Evolutionary conservation across 2,113 vertebrate species (phyloP).

Genomic region (Oostethus manadensis): DNA sequence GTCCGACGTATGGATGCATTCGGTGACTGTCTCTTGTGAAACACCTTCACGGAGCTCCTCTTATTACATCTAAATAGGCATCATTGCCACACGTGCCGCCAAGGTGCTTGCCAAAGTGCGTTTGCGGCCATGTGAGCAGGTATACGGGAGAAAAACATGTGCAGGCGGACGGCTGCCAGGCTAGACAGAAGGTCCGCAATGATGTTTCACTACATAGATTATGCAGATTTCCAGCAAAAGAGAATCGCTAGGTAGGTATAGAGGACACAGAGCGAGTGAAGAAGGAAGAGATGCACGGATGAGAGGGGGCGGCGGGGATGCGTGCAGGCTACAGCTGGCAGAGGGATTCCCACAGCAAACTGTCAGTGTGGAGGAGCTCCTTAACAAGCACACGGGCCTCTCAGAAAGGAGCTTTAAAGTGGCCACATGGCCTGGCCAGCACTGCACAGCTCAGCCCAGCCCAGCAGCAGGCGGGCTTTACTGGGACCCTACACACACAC

Average conservation of each 20-base stretch:
- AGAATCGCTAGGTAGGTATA: slow-evolving; percentile 6
- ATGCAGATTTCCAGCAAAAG: slow-evolving; percentile 63
- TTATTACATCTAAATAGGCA: slow-evolving; percentile 33
- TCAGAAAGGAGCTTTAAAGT: slow-evolving; percentile 80
- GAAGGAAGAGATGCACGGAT: slow-evolving; percentile 30
- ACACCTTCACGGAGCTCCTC: not conserved
- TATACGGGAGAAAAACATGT: slow-evolving; percentile 70
- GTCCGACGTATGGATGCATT: too few relatives aligned
- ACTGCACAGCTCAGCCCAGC: slow-evolving; percentile 61
- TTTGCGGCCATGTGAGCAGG: slow-evolving; percentile 65
- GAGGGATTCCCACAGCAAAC: slow-evolving; percentile 76
- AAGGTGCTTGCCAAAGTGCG: slow-evolving; percentile 56
- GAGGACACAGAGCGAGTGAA: slow-evolving; percentile 10
- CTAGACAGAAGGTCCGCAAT: slow-evolving; percentile 69
- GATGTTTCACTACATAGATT: slow-evolving; percentile 73
- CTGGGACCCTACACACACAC: slow-evolving; percentile 62
- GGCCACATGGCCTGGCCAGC: slow-evolving; percentile 76
- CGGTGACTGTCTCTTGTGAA: not conserved
- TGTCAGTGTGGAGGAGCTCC: slow-evolving; percentile 76
- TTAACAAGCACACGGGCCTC: slow-evolving; percentile 79
- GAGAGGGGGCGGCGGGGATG: slow-evolving; percentile 32
- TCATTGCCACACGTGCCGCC: slow-evolving; percentile 52
- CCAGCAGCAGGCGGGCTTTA: slow-evolving; percentile 62
- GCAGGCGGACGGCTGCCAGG: slow-evolving; percentile 64
- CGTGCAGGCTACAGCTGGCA: slow-evolving; percentile 72